Conservation (phyloP, 2,888 invertebrate species). For the Cordilura impudica region DNA sequence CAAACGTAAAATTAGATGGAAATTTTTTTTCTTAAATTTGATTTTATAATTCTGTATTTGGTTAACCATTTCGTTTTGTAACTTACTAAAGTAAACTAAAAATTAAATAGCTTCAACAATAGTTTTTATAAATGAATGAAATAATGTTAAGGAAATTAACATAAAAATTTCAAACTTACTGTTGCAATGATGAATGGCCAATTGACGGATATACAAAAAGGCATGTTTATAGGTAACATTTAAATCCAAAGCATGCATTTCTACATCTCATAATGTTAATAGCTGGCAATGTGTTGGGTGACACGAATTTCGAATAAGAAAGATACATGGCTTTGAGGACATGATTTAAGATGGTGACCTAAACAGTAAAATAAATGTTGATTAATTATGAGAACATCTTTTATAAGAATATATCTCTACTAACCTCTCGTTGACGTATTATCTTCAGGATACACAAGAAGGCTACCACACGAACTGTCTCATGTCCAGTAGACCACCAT, state of each 20-base stretch:
- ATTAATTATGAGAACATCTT: too few relatives aligned
- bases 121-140: too few relatives aligned
- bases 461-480: slow-evolving; percentile 91
- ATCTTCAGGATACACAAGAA: slow-evolving; percentile 92
- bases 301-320: slow-evolving; percentile 95
- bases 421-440: slow-evolving; percentile 82
- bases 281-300: slow-evolving; percentile 89
- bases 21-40: too few relatives aligned
- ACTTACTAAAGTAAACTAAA: too few relatives aligned
- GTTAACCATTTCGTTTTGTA: too few relatives aligned
- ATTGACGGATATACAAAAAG: slow-evolving; percentile 94
- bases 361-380: slow-evolving; percentile 61
- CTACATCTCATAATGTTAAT: slow-evolving; percentile 96
- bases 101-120: too few relatives aligned
- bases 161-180: too few relatives aligned
- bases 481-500: slow-evolving; percentile 92
- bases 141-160: too few relatives aligned
- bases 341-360: slow-evolving; percentile 82
- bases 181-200: slow-evolving; percentile 96
- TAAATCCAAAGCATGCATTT: slow-evolving; percentile 91
- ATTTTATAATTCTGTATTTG: too few relatives aligned
- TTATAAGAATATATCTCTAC: too few relatives aligned
- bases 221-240: slow-evolving; percentile 92
- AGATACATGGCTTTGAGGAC: slow-evolving; percentile 95
- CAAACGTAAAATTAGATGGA: too few relatives aligned